Conservation (phyloP, 2,888 invertebrate genomes). For the Drosophila nr. perissopoda region DNA sequence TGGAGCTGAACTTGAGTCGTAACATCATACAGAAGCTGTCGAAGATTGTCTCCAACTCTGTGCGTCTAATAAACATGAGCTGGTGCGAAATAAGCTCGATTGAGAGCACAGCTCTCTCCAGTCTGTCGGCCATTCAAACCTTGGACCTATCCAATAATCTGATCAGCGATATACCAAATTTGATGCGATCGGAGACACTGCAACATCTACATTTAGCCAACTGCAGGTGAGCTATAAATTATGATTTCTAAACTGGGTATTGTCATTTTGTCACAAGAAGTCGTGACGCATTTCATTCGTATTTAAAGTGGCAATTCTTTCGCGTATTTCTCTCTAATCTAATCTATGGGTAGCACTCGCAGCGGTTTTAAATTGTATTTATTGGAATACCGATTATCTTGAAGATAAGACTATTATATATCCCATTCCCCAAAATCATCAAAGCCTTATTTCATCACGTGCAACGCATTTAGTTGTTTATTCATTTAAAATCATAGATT, state of each 20-base stretch:
- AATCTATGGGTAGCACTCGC: background rate
- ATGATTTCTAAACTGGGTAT: background rate
- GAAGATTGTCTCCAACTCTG: slow-evolving; percentile 87
- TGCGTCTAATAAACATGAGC: slow-evolving; percentile 87
- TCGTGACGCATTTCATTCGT: background rate
- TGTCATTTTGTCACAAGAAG: background rate
- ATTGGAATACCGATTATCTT: background rate
- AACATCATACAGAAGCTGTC: slow-evolving; percentile 88
- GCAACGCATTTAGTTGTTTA: background rate
- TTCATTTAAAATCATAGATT: background rate
- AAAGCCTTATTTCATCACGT: background rate
- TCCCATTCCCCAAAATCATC: background rate
- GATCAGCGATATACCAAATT: slow-evolving; percentile 87
- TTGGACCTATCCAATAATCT: slow-evolving; percentile 89
- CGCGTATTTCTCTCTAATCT: background rate
- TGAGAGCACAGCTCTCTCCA: slow-evolving; percentile 86
- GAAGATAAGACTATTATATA: background rate
- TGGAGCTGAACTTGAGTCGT: slow-evolving; percentile 88
- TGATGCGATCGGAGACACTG: slow-evolving; percentile 87
- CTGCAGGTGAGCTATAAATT: slow-evolving; percentile 76
- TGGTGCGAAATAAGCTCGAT: slow-evolving; percentile 88
- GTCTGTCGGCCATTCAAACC: slow-evolving; percentile 87
- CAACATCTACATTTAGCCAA: slow-evolving; percentile 86
- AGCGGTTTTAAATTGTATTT: background rate
- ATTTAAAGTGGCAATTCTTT: too few species aligned